These are phyloP conservation scores for Morone saxatilis DNA, from an alignment of 2,113 vertebrate genomes.

Conservation along the genomic window DNA sequence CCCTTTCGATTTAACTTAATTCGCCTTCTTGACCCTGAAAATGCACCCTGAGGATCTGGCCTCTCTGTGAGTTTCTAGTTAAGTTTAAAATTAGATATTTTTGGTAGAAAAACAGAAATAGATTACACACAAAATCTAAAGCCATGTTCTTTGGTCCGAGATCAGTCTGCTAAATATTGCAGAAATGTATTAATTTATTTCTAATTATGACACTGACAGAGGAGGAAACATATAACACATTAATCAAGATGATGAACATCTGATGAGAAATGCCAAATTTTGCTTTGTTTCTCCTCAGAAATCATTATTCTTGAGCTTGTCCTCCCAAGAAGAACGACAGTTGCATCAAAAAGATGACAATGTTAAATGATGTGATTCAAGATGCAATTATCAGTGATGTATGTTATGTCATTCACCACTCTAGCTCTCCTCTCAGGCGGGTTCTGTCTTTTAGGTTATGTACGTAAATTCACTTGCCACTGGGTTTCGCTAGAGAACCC, in stretches of 20 bases:
- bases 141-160: background rate
- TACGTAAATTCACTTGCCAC: too few relatives aligned
- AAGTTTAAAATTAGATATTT: background rate
- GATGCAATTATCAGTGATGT: too few relatives aligned
- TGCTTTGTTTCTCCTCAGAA: background rate
- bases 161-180: background rate
- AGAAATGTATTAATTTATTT: background rate
- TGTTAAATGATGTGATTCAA: too few relatives aligned
- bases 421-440: too few relatives aligned
- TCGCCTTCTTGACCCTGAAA: slow-evolving; percentile 30
- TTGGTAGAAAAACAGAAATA: background rate
- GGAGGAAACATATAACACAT: background rate
- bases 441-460: too few relatives aligned
- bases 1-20: slow-evolving; percentile 29
- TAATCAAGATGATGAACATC: background rate
- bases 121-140: background rate
- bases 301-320: background rate
- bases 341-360: too few relatives aligned
- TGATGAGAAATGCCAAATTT: background rate
- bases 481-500: too few relatives aligned
- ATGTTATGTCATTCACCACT: too few relatives aligned
- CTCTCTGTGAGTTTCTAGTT: background rate
- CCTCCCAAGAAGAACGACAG: too few relatives aligned
- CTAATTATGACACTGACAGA: background rate
- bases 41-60: background rate